These are phyloP conservation scores for Grammomys surdaster DNA, from an alignment of 2,113 vertebrate species.

Conservation along the genomic window DNA sequence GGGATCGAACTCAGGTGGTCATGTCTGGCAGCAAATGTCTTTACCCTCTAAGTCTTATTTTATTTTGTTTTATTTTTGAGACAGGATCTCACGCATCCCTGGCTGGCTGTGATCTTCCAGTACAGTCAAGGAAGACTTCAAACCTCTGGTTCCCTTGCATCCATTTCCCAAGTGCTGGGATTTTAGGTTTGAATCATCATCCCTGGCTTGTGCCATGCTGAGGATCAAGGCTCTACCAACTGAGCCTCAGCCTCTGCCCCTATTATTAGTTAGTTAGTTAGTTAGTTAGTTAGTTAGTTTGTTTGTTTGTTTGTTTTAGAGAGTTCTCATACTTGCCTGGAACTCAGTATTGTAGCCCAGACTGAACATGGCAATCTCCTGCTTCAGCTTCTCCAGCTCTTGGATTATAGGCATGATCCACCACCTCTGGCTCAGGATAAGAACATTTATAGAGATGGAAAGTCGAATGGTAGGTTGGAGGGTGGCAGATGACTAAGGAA, in stretches of 20 bases:
- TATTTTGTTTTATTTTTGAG: background rate
- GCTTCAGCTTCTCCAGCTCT: background rate
- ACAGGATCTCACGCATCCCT: background rate
- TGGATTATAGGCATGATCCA: background rate
- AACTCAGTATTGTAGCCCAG: background rate
- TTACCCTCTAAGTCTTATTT: background rate
- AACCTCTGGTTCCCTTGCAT: background rate
- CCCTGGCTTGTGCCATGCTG: background rate
- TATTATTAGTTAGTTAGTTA: too few species aligned
- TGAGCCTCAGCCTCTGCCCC: background rate
- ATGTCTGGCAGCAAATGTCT: background rate
- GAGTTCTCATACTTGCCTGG: background rate
- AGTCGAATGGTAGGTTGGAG: background rate
- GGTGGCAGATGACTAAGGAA: background rate
- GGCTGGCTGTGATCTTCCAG: background rate
- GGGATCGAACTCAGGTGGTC: background rate
- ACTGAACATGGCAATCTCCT: background rate
- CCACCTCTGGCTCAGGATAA: background rate
- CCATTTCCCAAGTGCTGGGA: background rate
- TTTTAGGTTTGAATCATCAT: background rate
- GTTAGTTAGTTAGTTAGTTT: too few species aligned
- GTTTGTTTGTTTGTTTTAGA: background rate
- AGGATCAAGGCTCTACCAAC: background rate
- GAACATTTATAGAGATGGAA: background rate
- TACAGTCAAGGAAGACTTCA: background rate